Conservation (phyloP, 2,888 invertebrate genomes). For the Euspilapteryx auroguttella region DNA sequence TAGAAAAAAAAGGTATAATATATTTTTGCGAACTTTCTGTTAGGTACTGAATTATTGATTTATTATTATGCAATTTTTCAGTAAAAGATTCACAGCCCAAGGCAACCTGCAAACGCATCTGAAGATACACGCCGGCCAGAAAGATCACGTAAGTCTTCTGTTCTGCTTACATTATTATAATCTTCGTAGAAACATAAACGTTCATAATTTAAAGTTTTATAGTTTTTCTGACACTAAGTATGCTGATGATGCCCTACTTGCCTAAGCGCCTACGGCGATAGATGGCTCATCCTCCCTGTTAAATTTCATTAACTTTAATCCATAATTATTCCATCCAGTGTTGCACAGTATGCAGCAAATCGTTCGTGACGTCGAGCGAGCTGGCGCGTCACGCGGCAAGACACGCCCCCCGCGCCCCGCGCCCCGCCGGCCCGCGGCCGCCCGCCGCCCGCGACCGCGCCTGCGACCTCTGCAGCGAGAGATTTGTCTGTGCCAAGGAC, state of each 20-base stretch:
- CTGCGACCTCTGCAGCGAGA: slow-evolving; percentile 59
- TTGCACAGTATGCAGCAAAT: slow-evolving; percentile 62
- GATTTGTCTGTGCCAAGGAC: slow-evolving; percentile 59
- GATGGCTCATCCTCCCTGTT: too few species aligned
- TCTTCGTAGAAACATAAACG: too few species aligned
- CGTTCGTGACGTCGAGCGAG: slow-evolving; percentile 64
- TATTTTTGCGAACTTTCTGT: not conserved
- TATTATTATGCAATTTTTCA: too few species aligned
- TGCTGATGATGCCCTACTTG: too few species aligned
- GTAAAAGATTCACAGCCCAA: slow-evolving; percentile 63
- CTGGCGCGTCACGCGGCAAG: slow-evolving; percentile 62
- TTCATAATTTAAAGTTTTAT: too few species aligned
- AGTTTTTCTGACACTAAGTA: not conserved
- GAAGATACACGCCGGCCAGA: slow-evolving; percentile 65
- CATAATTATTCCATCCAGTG: too few species aligned
- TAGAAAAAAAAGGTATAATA: slow-evolving; percentile 2
- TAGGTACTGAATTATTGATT: slow-evolving; percentile 6
- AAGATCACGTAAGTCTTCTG: slow-evolving; percentile 49
- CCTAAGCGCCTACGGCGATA: too few species aligned
- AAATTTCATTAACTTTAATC: too few species aligned
- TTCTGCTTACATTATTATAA: not conserved
- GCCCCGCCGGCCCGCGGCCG: too few species aligned
- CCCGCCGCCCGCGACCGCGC: slow-evolving; percentile 60
- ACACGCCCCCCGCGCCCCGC: too few species aligned
- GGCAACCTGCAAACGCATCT: slow-evolving; percentile 65